Percentiles rank a stretch among this genome's conserved stretches.
Evolutionary conservation across 2,797 vertebrate species (phyloP).

Genomic region (Crocidura indochinensis): DNA sequence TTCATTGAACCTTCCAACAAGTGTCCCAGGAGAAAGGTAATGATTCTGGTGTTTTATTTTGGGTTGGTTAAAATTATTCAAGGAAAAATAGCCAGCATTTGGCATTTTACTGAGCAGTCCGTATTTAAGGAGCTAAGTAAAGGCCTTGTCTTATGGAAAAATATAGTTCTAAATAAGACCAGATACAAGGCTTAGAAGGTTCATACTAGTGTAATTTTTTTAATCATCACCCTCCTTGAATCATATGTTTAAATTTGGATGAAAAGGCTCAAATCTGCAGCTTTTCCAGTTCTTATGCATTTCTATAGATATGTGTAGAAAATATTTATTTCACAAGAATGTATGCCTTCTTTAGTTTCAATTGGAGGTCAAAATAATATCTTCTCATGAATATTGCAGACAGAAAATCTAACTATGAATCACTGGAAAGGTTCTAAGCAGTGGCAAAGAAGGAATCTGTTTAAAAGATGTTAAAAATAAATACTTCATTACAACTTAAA

Average conservation of each 20-base stretch:
- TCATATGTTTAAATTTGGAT: constrained; percentile 1
- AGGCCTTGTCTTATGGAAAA: not conserved
- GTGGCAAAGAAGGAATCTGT: not conserved
- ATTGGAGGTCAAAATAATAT: constrained; percentile 21
- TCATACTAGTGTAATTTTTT: not conserved
- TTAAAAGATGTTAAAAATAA: constrained; percentile 51
- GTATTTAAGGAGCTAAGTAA: constrained; percentile 43
- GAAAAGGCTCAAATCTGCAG: constrained; percentile 3
- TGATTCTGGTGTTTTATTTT: not conserved
- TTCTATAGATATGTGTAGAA: constrained; percentile 2
- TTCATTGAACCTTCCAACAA: constrained; percentile 55
- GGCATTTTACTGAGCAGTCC: constrained; percentile 6
- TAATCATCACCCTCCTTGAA: constrained; percentile 27
- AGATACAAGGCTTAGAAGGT: constrained; percentile 45
- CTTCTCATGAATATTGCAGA: constrained; percentile 15
- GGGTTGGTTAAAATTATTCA: constrained; percentile 41
- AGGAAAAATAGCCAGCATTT: constrained; percentile 53
- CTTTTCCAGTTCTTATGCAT: constrained; percentile 2
- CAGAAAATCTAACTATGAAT: not conserved
- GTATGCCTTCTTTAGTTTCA: not conserved
- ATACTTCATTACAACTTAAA: constrained; percentile 27
- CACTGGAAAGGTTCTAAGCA: not conserved
- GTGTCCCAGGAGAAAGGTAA: constrained; percentile 29
- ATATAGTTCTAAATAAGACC: constrained; percentile 10
- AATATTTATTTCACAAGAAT: constrained; percentile 24